Evolutionary conservation across 1,140 invertebrate genomes (phyloP), one percentile per base, ranked within the genome.

Genomic region (Agrypnia vestita): DNA sequence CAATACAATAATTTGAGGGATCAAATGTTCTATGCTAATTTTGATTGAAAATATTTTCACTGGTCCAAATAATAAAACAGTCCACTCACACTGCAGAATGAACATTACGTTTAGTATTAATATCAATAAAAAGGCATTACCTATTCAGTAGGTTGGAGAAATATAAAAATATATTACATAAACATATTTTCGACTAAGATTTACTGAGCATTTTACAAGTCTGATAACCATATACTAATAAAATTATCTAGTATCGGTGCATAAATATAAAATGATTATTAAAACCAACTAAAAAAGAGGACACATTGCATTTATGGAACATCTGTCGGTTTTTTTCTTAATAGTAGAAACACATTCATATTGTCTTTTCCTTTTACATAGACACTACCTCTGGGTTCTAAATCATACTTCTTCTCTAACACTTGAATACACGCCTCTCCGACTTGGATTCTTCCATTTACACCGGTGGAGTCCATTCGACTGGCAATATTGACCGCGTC

Each of bases 401-500:
- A 95, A 64, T 94, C 92, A 84, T 96, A 97, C 15, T 91, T 90
- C 1, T 90, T 86, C n/a, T 90, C 87, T 0, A 98, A 87, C 4
- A 94, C 88, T 0, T 90, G 86, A 43, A 96, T 86, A 84, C 94
- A 95, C 53, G 93, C 92, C 84, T 94, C 94, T 0, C 94, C 94
- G 9, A 98, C 93, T 86, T 99, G 97, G 81, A 98, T 97, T 72
- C 94, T 90, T 74, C 96, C 95, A 7, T 93, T 91, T 0, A 98
- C 92, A 0, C 96, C 96, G 0, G 96, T 97, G 0, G 96, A 97
- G 86, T 99, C 98, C 98, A 96, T 98, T 72, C 98, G 90, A 4
- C 96, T 97, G 0, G 98, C 97, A 72, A 99, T 98, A 88, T 99
- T 99, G 0, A 99, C 97, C 0, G 98, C 97, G 88, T 99, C 97